Percentiles rank a stretch among this genome's conserved stretches.
These are phyloP conservation scores for Pluvialis apricaria DNA, from an alignment of 2,113 vertebrate genomes.

Conservation along the genomic window DNA sequence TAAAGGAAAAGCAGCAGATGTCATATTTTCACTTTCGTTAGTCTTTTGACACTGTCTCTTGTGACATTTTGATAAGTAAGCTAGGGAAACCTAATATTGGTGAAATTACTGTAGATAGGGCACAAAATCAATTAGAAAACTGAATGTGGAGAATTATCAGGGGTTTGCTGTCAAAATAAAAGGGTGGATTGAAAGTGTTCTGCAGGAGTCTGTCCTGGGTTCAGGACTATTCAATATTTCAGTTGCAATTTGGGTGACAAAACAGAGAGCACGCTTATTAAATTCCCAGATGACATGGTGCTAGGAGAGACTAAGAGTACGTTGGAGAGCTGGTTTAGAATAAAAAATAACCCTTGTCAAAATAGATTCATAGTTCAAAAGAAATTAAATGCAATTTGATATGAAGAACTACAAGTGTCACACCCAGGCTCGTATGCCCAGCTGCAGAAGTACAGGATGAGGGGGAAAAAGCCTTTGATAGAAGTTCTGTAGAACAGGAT, in stretches of 20 bases:
- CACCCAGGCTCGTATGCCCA: accelerated
- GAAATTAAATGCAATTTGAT: not conserved
- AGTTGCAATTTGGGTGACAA: not conserved
- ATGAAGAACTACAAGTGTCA: not conserved
- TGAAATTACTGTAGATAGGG: not conserved
- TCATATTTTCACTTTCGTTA: not conserved
- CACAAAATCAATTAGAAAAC: not conserved
- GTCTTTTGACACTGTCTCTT: not conserved
- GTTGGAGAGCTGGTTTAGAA: not conserved
- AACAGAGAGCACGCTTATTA: not conserved
- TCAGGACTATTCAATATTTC: not conserved
- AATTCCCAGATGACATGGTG: not conserved
- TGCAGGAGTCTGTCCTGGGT: not conserved
- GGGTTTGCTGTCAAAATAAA: not conserved
- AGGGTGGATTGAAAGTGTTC: not conserved
- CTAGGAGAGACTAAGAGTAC: not conserved
- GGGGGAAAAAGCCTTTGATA: not conserved
- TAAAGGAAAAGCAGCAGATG: not conserved
- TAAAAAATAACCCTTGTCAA: not conserved
- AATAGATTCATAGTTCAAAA: not conserved
- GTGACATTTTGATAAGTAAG: not conserved
- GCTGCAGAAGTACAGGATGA: not conserved
- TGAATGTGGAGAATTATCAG: not conserved
- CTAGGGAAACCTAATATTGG: not conserved
- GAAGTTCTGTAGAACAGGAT: not conserved